Percentiles rank a stretch among this genome's conserved stretches.
phyloP scores from a whole-genome alignment of 2,797 vertebrate species.

The Syndactyla subalaris region DNA sequence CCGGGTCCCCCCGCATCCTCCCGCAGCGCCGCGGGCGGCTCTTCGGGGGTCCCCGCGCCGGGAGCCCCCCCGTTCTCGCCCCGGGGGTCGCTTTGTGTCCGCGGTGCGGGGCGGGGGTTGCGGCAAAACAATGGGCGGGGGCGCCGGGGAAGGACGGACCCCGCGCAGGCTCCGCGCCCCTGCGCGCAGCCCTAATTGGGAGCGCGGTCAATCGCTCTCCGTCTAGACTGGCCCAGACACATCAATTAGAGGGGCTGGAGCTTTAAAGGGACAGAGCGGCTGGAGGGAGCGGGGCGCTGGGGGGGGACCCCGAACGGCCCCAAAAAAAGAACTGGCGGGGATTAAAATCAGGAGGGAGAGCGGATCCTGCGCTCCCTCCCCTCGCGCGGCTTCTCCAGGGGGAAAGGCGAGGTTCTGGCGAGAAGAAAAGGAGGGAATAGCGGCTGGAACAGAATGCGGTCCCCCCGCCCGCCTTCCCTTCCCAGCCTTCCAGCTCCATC shows the following conservation, averaged over 20 bases:
- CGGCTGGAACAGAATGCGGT: not conserved
- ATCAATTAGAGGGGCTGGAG: slow-evolving; percentile 71
- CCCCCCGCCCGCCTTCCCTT: not conserved
- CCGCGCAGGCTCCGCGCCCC: slow-evolving; percentile 2
- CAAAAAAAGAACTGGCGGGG: not conserved
- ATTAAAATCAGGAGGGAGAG: not conserved
- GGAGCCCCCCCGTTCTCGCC: not conserved
- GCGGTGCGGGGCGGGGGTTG: not conserved
- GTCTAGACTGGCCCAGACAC: slow-evolving; percentile 79
- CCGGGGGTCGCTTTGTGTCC: not conserved
- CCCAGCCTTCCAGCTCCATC: not conserved
- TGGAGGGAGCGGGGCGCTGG: slow-evolving; percentile 53
- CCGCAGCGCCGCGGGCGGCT: not conserved
- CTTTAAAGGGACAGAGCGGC: slow-evolving; percentile 66
- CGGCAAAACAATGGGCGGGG: slow-evolving; percentile 25
- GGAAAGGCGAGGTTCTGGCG: slow-evolving; percentile 27
- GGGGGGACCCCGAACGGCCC: not conserved
- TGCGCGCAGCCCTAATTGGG: slow-evolving; percentile 69
- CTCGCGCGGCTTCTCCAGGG: not conserved
- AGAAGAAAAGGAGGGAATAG: slow-evolving; percentile 19
- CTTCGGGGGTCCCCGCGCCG: no score
- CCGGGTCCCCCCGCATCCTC: not conserved
- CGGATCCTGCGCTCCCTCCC: not conserved
- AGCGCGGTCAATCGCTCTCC: slow-evolving; percentile 71
- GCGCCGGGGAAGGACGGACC: not conserved